Percentiles rank a stretch among this genome's conserved stretches.
Evolutionary conservation across 2,797 vertebrate genomes (phyloP).

Genomic region (Simalia tracyae): DNA sequence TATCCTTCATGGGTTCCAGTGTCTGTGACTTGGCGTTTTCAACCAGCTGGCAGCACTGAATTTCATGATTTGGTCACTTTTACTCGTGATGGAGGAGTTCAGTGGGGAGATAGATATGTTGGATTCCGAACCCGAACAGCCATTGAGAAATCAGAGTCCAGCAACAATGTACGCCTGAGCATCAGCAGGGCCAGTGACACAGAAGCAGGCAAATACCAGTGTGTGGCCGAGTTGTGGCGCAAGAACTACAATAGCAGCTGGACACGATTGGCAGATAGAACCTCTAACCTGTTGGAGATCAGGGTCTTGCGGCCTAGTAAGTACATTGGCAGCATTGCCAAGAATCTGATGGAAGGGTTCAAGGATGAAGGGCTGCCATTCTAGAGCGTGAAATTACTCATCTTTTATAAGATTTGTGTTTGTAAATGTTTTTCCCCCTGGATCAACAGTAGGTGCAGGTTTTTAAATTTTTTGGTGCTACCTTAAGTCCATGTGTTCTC

Average conservation of each 20-base stretch:
- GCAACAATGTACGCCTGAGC: conserved; percentile 92
- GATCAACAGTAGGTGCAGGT: not conserved
- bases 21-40: conserved; percentile 94
- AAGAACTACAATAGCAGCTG: conserved; percentile 90
- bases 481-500: not conserved
- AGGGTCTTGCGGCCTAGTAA: conserved; percentile 91
- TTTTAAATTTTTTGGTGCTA: not conserved
- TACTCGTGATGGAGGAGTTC: conserved; percentile 88
- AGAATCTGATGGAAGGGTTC: accelerated
- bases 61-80: conserved; percentile 94
- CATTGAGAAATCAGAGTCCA: conserved; percentile 89
- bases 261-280: conserved; percentile 87
- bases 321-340: not conserved
- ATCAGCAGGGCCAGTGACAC: conserved; percentile 90
- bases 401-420: accelerated
- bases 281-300: conserved; percentile 95
- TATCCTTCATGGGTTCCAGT: conserved; percentile 88
- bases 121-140: conserved; percentile 89
- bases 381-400: not conserved
- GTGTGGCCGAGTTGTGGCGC: conserved; percentile 88
- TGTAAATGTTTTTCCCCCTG: not conserved
- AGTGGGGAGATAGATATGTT: conserved; percentile 87
- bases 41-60: conserved; percentile 77
- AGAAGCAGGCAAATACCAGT: conserved; percentile 95
- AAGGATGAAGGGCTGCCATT: not conserved